Evolutionary conservation across 2,113 vertebrate genomes (phyloP).

Genomic region (Eurypyga helias): DNA sequence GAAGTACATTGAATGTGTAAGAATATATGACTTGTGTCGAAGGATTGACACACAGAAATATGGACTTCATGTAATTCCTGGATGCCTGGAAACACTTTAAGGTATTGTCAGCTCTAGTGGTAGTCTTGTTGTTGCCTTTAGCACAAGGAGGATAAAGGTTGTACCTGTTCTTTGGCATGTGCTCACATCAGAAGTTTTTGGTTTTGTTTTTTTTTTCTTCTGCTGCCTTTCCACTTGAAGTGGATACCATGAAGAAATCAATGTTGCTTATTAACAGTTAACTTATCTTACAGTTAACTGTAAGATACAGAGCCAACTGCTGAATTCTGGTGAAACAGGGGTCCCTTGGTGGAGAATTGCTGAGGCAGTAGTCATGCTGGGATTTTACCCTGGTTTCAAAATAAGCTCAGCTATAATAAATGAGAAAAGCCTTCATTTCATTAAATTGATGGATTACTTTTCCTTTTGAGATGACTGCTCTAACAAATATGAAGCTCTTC

Average conservation of each 20-base stretch:
- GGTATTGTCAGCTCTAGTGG: not conserved
- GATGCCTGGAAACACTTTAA: not conserved
- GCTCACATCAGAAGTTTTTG: not conserved
- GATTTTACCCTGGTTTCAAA: not conserved
- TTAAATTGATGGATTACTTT: not conserved
- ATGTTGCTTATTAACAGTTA: no score
- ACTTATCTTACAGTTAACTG: no score
- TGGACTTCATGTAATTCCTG: not conserved
- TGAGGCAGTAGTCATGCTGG: not conserved
- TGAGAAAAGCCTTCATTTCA: not conserved
- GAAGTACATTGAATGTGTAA: not conserved
- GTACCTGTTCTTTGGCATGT: not conserved
- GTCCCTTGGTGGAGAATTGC: not conserved
- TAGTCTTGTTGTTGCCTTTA: not conserved
- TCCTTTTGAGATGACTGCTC: not conserved
- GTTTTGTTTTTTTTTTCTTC: no score
- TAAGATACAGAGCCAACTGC: not conserved
- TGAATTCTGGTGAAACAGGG: not conserved
- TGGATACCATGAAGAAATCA: not conserved
- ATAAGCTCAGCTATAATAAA: not conserved
- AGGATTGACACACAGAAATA: not conserved
- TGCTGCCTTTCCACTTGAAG: not conserved
- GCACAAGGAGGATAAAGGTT: not conserved
- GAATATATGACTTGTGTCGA: rapidly evolving
- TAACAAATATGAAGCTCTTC: not conserved